Conservation (phyloP, 2,797 vertebrate species). For the Clamator glandarius region DNA sequence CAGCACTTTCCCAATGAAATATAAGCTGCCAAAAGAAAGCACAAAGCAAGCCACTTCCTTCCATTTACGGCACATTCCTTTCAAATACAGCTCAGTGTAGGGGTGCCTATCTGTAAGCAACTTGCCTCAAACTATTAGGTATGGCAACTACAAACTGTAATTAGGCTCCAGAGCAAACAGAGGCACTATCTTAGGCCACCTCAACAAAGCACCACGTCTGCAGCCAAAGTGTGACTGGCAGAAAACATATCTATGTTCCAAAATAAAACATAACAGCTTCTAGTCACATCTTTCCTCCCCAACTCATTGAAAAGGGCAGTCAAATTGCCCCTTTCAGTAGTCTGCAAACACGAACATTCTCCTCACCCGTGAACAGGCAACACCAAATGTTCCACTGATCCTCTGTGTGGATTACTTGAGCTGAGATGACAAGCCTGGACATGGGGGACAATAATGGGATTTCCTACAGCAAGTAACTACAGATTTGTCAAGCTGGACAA, state of each 20-base stretch:
- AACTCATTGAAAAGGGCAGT: not conserved
- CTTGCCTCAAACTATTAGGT: not conserved
- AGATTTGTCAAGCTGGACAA: not conserved
- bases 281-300: not conserved
- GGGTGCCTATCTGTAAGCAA: not conserved
- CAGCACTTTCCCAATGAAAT: not conserved
- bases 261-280: not conserved
- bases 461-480: slow-evolving; percentile 12
- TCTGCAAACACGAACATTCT: not conserved
- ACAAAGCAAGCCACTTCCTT: slow-evolving; percentile 6
- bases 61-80: slow-evolving; percentile 1
- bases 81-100: not conserved
- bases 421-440: not conserved
- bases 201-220: not conserved
- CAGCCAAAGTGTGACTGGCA: not conserved
- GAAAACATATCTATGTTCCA: not conserved
- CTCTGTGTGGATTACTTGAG: not conserved
- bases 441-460: not conserved
- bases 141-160: not conserved
- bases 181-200: not conserved
- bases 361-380: not conserved
- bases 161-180: not conserved
- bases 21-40: not conserved
- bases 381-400: not conserved
- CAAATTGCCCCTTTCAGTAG: not conserved